phyloP scores from a whole-genome alignment of 2,888 invertebrate genomes.

The Seladonia tumulorum region DNA sequence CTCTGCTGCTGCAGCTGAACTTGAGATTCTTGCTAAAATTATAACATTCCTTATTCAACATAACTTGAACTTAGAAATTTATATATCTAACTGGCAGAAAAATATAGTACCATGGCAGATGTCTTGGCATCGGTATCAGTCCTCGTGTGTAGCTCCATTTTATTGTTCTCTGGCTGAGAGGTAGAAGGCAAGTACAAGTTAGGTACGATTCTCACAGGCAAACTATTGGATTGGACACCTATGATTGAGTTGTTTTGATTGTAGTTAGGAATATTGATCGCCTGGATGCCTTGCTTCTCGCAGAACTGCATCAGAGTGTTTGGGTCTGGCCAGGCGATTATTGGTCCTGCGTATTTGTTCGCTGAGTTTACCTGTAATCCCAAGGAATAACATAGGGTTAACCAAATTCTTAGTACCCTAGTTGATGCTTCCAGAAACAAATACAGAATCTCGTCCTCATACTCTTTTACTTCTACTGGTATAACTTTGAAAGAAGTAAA shows the following conservation, averaged over 20 bases:
- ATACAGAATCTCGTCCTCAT: too few relatives aligned
- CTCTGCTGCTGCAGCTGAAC: slow-evolving; percentile 79
- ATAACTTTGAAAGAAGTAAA: too few relatives aligned
- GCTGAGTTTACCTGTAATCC: slow-evolving; percentile 74
- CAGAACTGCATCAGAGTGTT: slow-evolving; percentile 80
- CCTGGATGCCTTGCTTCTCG: slow-evolving; percentile 80
- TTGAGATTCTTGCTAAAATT: slow-evolving; percentile 71
- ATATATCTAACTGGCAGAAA: background rate
- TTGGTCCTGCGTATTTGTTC: slow-evolving; percentile 78
- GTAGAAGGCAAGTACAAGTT: slow-evolving; percentile 77
- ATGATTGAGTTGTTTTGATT: slow-evolving; percentile 79
- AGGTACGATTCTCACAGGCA: slow-evolving; percentile 79
- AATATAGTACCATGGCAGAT: slow-evolving; percentile 33
- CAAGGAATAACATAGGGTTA: background rate
- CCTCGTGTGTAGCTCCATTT: slow-evolving; percentile 69
- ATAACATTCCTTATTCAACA: background rate
- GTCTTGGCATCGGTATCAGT: slow-evolving; percentile 68
- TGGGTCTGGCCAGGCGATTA: slow-evolving; percentile 80
- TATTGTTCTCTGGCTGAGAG: slow-evolving; percentile 73
- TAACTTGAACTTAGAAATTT: background rate
- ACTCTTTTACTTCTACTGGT: too few relatives aligned
- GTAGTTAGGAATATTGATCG: slow-evolving; percentile 82
- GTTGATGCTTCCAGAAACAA: too few relatives aligned
- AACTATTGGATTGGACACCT: slow-evolving; percentile 76
- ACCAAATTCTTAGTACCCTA: background rate